Evolutionary conservation across 2,797 vertebrate species (phyloP), one percentile per base, ranked within the genome.

Genomic region (Benthosema pterotum): DNA sequence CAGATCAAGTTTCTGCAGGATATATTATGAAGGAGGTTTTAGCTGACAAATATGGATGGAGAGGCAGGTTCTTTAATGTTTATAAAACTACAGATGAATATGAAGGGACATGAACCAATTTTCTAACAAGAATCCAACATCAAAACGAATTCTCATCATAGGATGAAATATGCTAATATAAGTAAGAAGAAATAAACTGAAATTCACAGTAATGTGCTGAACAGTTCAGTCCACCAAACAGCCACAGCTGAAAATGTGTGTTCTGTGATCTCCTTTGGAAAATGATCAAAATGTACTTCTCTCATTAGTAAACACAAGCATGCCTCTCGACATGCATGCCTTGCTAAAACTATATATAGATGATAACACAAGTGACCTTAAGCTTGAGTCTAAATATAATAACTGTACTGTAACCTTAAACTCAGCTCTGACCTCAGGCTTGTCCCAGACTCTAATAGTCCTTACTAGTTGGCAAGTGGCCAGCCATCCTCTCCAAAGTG

Each of bases 1-100:
- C 58, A 76, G 78, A 83, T 90, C 86, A 46, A 45, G 73, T 86
- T 83, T 45, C 85, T 74, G 49, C 77, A 77, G 66, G 67, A 42
- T 71, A 76, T 61, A 63, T 51, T 47, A 25, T 28, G 46, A 43
- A 38, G 48, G 22, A 68, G 53, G n/a, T 18, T 56, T 42, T 47
- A 52, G 51, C 65, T 71, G 63, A 68, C 59, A 54, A 17, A 57
- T 42, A 52, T 9, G 32, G 32, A 11, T 38, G 32, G 32, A 32
- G 28, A 32, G 6, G 28, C 1, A 7, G 6, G 28, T 32, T 32
- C 7, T 32, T 7, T 32, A 32, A 7, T 32, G 28, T 6, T 32
- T 32, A 0, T 32, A 32, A 32, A 32, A 32, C 28, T 32, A 32
- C 28, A 6, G 28, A 6, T 5, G 28, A 32, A 32, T 32, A 32